These are phyloP conservation scores for Phortica magna DNA, from an alignment of 2,888 invertebrate species.

Conservation along the genomic window DNA sequence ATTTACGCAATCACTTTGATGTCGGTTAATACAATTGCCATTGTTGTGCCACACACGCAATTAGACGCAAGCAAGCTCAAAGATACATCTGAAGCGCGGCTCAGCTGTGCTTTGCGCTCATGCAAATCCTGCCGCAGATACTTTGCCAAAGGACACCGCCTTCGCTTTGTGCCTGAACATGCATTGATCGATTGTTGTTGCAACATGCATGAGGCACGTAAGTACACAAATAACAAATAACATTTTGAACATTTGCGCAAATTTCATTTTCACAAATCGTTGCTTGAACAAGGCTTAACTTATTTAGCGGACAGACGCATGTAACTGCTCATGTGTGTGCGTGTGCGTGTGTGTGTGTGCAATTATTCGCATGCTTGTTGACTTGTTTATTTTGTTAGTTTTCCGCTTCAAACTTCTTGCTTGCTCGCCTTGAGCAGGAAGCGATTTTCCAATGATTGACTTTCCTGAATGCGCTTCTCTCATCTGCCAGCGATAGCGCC, in stretches of 20 bases:
- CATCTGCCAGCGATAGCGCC: constrained; percentile 35
- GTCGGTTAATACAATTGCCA: constrained; percentile 45
- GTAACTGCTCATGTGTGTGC: neutral
- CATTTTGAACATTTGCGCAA: constrained; percentile 39
- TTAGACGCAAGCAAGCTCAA: neutral
- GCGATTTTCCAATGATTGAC: constrained; percentile 76
- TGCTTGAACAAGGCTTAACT: neutral
- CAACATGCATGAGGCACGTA: neutral
- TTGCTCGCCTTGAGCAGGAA: constrained; percentile 64
- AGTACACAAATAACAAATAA: neutral
- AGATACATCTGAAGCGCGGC: too few species aligned
- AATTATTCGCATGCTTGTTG: constrained; percentile 11
- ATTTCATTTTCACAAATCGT: constrained; percentile 65
- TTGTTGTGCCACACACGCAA: too few species aligned
- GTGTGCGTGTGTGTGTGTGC: constrained; percentile 24
- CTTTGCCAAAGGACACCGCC: neutral
- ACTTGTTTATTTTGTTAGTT: neutral
- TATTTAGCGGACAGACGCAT: neutral
- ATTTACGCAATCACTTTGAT: constrained; percentile 53
- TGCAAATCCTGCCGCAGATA: neutral
- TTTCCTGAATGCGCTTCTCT: constrained; percentile 61
- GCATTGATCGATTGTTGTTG: neutral
- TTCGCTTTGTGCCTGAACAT: too few species aligned
- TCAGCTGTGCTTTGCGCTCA: neutral
- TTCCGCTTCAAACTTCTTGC: too few species aligned